Evolutionary conservation across 2,888 invertebrate species (phyloP), one percentile per base, ranked within the genome.

Genomic region (Drosophila subquinaria): DNA sequence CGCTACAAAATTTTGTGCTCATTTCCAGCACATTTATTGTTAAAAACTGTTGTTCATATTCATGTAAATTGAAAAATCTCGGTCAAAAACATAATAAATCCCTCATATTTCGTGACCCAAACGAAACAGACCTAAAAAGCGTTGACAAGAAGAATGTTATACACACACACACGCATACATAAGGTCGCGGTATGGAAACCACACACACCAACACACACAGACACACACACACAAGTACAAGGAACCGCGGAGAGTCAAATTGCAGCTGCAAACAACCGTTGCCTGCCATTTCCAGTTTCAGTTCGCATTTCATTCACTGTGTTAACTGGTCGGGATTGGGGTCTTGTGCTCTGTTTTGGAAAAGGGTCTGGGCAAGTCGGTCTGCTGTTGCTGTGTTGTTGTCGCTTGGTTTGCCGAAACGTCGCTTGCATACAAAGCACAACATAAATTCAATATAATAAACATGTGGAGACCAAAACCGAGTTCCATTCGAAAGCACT

Each of bases 61-160:
- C 73, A 74, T 74, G 68, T 56, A 81, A 81, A 72, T 78, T 70
- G 17, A 68, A 63, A 82, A 82, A 79, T 81, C 73, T 82, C 79
- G 79, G 82, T 85, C 86, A 85, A 85, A 76, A 79, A 69, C 81
- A 82, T 71, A 68, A 70, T 67, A 69, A 17, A 60, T 38, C 30
- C 17, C 23, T 55, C 27, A 36, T 48, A 17, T 40, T 65, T 13
- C 17, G 65, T 59, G 52, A 47, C 45, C 57, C 53, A 50, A 56
- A 50, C 20, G 13, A 38, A 23, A 30, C 57, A 64, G 62, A 73
- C 57, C 66, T 63, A 60, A 59, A 68, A 69, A 57, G 53, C 70
- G 70, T 73, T 82, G 69, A 73, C 76, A 76, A 71, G 62, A 60
- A 69, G 43, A 73, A 64, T 64, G 61, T 43, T 61, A 42, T 36